Conservation (phyloP, 2,888 invertebrate species). For the Aelia acuminata region DNA sequence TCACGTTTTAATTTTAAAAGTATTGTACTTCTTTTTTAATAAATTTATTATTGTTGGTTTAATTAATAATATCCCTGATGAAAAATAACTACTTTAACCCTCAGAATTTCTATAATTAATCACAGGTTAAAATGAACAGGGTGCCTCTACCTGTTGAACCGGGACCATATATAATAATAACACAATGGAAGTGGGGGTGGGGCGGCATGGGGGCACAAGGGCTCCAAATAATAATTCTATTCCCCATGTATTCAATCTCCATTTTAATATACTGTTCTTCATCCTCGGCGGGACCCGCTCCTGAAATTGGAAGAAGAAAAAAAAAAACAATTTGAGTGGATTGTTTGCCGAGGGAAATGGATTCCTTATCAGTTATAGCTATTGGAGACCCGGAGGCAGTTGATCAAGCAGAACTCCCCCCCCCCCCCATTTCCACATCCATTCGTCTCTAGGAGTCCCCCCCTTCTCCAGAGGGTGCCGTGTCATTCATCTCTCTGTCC, state of each 20-base stretch:
- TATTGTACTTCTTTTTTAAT: not conserved
- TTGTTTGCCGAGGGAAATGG: constrained; percentile 50
- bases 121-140: not conserved
- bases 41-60: constrained; percentile 12
- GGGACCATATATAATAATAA: constrained; percentile 30
- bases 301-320: constrained; percentile 30
- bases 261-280: constrained; percentile 49
- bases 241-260: constrained; percentile 44
- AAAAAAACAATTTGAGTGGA: constrained; percentile 38
- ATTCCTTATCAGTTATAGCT: constrained; percentile 44
- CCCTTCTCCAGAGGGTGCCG: not conserved
- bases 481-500: constrained; percentile 20
- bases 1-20: too few relatives aligned
- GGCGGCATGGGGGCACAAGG: not conserved
- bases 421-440: constrained; percentile 32
- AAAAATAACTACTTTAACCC: not conserved
- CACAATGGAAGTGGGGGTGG: not conserved
- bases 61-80: not conserved
- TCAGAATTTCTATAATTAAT: not conserved
- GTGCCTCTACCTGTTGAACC: constrained; percentile 14
- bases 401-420: constrained; percentile 28
- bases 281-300: constrained; percentile 1
- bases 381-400: constrained; percentile 10
- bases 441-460: not conserved
- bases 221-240: constrained; percentile 29